These are phyloP conservation scores for Julus scanicus DNA, from an alignment of 2,888 invertebrate species.

Conservation along the genomic window DNA sequence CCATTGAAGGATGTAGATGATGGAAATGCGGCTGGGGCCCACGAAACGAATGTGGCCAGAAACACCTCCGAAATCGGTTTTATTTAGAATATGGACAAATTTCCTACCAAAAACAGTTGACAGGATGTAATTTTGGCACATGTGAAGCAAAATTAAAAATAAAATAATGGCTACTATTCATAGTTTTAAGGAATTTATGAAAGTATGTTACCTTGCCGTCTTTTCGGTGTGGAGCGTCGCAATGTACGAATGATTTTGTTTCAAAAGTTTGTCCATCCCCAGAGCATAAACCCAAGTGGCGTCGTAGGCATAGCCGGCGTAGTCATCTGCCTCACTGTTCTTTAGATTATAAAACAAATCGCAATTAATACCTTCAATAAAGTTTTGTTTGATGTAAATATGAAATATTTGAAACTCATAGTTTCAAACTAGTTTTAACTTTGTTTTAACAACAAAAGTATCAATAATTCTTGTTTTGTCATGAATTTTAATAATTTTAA, in stretches of 20 bases:
- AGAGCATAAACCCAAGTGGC: constrained; percentile 84
- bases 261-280: constrained; percentile 75
- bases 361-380: not conserved
- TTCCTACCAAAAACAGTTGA: constrained; percentile 66
- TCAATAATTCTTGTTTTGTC: no score
- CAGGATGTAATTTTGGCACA: not conserved
- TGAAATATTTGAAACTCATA: no score
- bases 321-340: constrained; percentile 70
- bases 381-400: no score
- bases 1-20: constrained; percentile 66
- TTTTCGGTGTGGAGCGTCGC: constrained; percentile 61
- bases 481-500: not conserved
- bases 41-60: constrained; percentile 78
- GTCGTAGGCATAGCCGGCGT: constrained; percentile 82
- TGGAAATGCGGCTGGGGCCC: constrained; percentile 73
- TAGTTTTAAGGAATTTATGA: constrained; percentile 53
- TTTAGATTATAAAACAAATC: constrained; percentile 50
- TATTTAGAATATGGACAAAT: constrained; percentile 73
- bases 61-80: constrained; percentile 78
- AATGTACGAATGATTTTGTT: constrained; percentile 70
- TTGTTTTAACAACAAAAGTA: not conserved
- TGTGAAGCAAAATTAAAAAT: constrained; percentile 31
- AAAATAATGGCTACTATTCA: not conserved
- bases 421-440: no score
- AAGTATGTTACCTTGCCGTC: constrained; percentile 59